A percentile compares a stretch with the other conserved stretches of the same genome.
These are phyloP conservation scores for Alfaro cultratus DNA, from an alignment of 2,797 vertebrate species.

Conservation along the genomic window DNA sequence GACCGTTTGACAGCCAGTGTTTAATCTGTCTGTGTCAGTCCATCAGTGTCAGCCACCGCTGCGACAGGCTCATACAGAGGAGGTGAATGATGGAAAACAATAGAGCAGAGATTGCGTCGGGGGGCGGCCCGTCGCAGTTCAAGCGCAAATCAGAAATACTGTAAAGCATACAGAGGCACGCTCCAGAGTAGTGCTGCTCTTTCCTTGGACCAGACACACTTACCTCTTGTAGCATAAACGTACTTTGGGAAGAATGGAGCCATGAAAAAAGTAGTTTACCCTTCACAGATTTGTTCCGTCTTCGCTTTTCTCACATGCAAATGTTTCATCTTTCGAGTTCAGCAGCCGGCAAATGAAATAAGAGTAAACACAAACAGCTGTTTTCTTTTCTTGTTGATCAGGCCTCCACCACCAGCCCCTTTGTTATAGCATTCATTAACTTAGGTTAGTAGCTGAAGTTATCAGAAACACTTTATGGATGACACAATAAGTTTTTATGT, in stretches of 20 bases:
- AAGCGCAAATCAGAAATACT: conserved; percentile 17
- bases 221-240: not conserved
- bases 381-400: not conserved
- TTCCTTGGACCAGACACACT: not conserved
- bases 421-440: no score
- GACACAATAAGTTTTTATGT: not conserved
- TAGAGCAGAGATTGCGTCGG: conserved; percentile 19
- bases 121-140: conserved; percentile 19
- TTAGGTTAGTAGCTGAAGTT: no score
- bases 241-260: not conserved
- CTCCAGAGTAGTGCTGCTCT: not conserved
- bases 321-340: not conserved
- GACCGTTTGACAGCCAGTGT: conserved; percentile 52
- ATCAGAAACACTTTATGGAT: not conserved
- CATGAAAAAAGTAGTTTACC: not conserved
- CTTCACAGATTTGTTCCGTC: not conserved
- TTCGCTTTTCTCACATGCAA: not conserved
- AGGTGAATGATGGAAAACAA: conserved; percentile 40
- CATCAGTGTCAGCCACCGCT: conserved; percentile 54
- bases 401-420: no score
- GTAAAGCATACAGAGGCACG: not conserved
- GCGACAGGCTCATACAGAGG: conserved; percentile 20
- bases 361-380: not conserved
- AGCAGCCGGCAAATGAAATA: not conserved
- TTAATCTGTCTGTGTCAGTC: conserved; percentile 65